Evolutionary conservation across 2,888 invertebrate species (phyloP), one percentile per base, ranked within the genome.

Genomic region (Pammene aurita): DNA sequence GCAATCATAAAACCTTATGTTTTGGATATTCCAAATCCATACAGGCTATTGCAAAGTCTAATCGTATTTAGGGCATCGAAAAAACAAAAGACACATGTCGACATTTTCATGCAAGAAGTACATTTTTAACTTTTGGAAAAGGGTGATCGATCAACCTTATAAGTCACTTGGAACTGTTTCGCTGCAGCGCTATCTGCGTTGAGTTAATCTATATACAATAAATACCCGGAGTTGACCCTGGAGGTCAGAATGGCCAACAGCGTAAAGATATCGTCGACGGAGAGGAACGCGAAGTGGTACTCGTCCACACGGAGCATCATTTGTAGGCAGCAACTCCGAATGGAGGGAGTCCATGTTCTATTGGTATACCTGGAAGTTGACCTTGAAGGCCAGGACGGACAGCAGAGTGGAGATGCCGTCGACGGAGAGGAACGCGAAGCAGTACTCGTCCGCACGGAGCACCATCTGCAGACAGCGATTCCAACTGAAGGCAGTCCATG

Each of bases 341-440:
- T 99, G 99, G 88, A 99, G 97, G 93, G 99, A 99, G 84, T 99
- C 99, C 86, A 99, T 99, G 90, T 96, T 96, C 99, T 99, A n/a
- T n/a, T n/a, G n/a, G 1, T 5, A 18, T 84, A 94, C 94, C 91
- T 98, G 97, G 92, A 97, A 0, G 89, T 99, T 99, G 74, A 98
- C 97, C 79, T 98, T 95, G 52, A 98, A 98, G 56, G 97, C 96
- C 56, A 99, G 93, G 72, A 99, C 98, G 70, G 96, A 95, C 62
- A 98, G 94, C 73, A 99, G 93, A 18, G 98, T 97, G 60, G 97
- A 97, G 78, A 99, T 97, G 65, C 99, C 99, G 86, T 99, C 99
- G 14, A 98, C 97, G 13, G 96, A 96, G 57, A 98, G 96, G 90
- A 99, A 99, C 5, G 98, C 97, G 83, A 97, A 96, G 75, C 99